These are phyloP conservation scores for Sipha flava DNA, from an alignment of 1,140 invertebrate genomes.

Conservation along the genomic window DNA sequence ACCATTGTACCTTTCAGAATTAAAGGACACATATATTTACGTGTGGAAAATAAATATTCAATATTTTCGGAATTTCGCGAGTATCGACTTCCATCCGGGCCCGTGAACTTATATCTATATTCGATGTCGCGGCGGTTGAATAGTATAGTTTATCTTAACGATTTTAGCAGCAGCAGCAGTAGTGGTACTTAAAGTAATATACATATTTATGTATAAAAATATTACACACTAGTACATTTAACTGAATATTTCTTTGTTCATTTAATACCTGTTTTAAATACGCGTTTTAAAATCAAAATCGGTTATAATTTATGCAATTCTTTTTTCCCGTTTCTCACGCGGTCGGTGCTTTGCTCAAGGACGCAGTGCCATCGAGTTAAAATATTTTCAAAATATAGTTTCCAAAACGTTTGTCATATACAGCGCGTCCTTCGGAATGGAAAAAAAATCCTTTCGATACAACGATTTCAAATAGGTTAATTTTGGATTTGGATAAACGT, in stretches of 20 bases:
- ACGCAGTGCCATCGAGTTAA: neutral
- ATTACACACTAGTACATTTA: neutral
- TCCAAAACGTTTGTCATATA: neutral
- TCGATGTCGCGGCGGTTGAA: too few relatives aligned
- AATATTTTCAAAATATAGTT: conserved; percentile 6
- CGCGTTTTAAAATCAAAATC: conserved; percentile 17
- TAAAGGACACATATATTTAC: too few relatives aligned
- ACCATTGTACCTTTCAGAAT: too few relatives aligned
- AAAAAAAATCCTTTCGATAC: too few relatives aligned
- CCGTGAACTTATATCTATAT: too few relatives aligned
- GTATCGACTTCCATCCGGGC: too few relatives aligned
- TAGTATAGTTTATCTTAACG: too few relatives aligned
- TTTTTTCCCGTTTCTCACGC: neutral
- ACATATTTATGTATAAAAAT: neutral
- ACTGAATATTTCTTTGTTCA: neutral
- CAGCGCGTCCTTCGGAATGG: neutral
- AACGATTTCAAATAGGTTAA: too few relatives aligned
- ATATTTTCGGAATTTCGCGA: too few relatives aligned
- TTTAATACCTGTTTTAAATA: conserved; percentile 11
- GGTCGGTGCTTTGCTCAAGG: neutral
- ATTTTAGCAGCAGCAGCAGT: neutral
- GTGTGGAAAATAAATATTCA: too few relatives aligned
- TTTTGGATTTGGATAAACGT: too few relatives aligned
- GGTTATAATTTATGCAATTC: neutral
- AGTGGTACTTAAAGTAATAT: neutral